Conservation (phyloP, 2,113 vertebrate species). For the Rallus limicola region DNA sequence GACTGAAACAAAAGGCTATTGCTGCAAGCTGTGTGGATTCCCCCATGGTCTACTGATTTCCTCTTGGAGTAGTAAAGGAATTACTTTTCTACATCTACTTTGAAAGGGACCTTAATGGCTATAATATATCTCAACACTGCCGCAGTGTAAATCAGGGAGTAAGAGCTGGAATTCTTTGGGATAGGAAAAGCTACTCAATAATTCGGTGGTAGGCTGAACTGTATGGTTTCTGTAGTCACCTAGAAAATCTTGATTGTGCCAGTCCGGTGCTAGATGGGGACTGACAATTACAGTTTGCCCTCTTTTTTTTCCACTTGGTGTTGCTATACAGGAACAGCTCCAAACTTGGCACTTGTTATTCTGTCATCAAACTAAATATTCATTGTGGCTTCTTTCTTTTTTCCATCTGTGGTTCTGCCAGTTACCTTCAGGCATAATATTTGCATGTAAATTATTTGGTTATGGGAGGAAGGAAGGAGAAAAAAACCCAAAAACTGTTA, state of each 20-base stretch:
- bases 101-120: not conserved
- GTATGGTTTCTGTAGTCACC: not conserved
- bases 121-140: not conserved
- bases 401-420: not conserved
- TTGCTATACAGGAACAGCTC: not conserved
- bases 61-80: not conserved
- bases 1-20: not conserved
- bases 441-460: conserved; percentile 40
- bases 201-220: not conserved
- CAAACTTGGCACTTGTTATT: not conserved
- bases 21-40: not conserved
- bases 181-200: not conserved
- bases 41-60: not conserved
- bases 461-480: not conserved
- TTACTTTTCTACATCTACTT: not conserved
- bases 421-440: conserved; percentile 22
- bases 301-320: not conserved
- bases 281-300: not conserved
- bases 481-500: not conserved
- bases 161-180: not conserved
- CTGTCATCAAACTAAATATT: conserved; percentile 38
- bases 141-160: not conserved
- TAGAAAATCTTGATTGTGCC: not conserved
- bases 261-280: not conserved
- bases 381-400: not conserved